Percentiles rank a stretch among this genome's conserved stretches.
Evolutionary conservation across 2,113 vertebrate species (phyloP).

Genomic region (Amphiprion percula): DNA sequence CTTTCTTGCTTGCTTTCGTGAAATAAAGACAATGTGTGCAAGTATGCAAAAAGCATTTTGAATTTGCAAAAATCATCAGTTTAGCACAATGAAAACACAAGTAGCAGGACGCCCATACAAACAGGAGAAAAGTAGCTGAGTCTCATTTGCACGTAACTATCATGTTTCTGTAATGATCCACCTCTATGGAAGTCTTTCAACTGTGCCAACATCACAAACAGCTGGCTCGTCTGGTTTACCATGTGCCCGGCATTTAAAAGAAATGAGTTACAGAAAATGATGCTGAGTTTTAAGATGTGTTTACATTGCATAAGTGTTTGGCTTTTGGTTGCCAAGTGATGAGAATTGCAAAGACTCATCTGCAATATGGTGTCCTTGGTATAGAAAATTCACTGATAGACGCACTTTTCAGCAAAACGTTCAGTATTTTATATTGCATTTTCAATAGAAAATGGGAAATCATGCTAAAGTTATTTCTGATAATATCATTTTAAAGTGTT

Average conservation of each 20-base stretch:
- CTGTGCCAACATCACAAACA: not conserved
- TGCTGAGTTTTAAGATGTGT: no score
- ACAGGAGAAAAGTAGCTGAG: not conserved
- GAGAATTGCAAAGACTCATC: no score
- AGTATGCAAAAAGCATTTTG: not conserved
- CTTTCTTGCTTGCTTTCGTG: not conserved
- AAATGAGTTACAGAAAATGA: not conserved
- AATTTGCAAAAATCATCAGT: not conserved
- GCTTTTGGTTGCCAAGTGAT: no score
- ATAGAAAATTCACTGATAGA: no score
- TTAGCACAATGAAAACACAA: not conserved
- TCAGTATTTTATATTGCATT: no score
- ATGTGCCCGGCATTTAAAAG: not conserved
- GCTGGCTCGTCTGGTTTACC: not conserved
- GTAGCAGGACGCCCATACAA: not conserved
- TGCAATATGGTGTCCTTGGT: not conserved
- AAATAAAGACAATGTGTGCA: not conserved
- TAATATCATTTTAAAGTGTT: no score
- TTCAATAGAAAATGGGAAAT: no score
- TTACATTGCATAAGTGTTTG: not conserved
- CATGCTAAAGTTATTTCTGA: no score
- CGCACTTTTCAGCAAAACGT: no score
- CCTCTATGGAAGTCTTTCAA: not conserved
- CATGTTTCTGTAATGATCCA: constrained; percentile 7
- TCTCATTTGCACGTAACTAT: not conserved